phyloP scores from a whole-genome alignment of 2,888 invertebrate species.

The Lasioglossum marginatum region DNA sequence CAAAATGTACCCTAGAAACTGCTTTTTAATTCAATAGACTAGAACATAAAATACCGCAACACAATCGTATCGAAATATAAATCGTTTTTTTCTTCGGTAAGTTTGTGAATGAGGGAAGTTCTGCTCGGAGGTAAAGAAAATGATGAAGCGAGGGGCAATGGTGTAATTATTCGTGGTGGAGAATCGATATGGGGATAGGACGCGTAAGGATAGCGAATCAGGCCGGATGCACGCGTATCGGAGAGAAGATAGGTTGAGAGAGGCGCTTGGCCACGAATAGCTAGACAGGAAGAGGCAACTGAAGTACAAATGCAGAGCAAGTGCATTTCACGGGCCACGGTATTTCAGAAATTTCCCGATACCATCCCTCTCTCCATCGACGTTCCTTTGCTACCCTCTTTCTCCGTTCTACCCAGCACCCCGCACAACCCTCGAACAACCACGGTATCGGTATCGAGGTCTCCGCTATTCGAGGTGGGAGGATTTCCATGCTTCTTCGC shows the following conservation, averaged over 20 bases:
- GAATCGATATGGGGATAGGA: not conserved
- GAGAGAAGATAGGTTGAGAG: not conserved
- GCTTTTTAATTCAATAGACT: not conserved
- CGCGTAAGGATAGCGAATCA: not conserved
- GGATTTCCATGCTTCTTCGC: conserved; percentile 54
- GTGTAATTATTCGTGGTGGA: not conserved
- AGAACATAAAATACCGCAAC: not conserved
- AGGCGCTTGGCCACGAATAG: conserved; percentile 21
- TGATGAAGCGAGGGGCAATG: not conserved
- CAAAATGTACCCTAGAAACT: not conserved
- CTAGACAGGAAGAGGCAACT: conserved; percentile 52
- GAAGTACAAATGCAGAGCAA: conserved; percentile 71
- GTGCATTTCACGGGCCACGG: conserved; percentile 73
- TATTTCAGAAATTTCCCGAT: conserved; percentile 74
- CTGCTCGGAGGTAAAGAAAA: not conserved
- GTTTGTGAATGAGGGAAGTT: not conserved
- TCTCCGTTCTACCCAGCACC: conserved; percentile 50
- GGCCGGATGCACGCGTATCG: not conserved
- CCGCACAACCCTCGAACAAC: not conserved
- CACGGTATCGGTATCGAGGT: conserved; percentile 10
- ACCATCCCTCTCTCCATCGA: conserved; percentile 61
- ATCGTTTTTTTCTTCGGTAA: not conserved
- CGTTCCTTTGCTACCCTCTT: conserved; percentile 61
- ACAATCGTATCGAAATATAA: not conserved
- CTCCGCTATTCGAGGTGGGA: conserved; percentile 45